Evolutionary conservation across 2,888 invertebrate species (phyloP).

Genomic region (Ormyrus pomaceus): DNA sequence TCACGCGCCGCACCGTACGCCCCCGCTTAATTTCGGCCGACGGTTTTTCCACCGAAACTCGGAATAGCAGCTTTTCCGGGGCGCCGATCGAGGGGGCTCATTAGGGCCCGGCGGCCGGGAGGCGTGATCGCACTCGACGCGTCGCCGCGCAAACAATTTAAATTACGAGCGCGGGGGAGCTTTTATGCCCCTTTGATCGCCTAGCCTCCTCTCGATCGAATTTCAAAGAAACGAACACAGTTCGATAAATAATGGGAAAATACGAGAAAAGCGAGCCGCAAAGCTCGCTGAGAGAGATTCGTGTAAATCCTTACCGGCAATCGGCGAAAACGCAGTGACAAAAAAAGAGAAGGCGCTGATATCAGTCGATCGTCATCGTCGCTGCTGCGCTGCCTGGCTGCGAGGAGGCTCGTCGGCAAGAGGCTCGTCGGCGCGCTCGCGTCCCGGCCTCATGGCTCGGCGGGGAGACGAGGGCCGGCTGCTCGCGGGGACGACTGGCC

Average conservation of each 20-base stretch:
- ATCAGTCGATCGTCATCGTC: not conserved
- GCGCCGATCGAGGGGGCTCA: conserved; percentile 30
- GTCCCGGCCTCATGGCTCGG: not conserved
- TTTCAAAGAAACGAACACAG: no score
- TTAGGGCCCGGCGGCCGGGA: conserved; percentile 32
- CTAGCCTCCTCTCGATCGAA: no score
- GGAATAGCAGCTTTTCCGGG: conserved; percentile 67
- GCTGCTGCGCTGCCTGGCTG: not conserved
- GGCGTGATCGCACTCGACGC: conserved; percentile 38
- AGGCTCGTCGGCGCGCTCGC: not conserved
- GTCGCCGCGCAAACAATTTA: conserved; percentile 11
- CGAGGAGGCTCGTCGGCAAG: not conserved
- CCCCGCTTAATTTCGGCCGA: conserved; percentile 68
- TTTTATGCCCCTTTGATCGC: no score
- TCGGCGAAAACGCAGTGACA: not conserved
- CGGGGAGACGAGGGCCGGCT: not conserved
- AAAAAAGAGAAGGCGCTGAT: not conserved
- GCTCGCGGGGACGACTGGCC: not conserved
- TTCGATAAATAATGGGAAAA: no score
- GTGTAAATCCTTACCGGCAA: not conserved
- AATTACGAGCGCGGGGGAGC: conserved; percentile 1
- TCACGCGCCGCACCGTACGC: conserved; percentile 65
- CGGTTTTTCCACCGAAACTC: conserved; percentile 70
- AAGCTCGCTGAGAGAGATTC: no score
- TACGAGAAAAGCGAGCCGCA: no score